Evolutionary conservation across 2,888 invertebrate genomes (phyloP).

Genomic region (Dascillus cervinus): DNA sequence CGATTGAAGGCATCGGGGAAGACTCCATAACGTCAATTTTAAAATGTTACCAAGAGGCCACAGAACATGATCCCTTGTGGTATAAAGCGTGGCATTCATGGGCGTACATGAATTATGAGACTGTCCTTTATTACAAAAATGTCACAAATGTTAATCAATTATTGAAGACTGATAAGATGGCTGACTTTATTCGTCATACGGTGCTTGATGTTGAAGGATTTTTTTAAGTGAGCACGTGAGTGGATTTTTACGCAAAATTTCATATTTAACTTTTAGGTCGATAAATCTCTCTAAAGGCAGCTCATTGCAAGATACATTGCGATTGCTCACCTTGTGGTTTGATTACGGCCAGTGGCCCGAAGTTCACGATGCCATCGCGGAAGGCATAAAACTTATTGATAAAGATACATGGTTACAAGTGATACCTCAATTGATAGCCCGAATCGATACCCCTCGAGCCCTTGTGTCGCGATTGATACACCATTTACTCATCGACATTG

Average conservation of each 20-base stretch:
- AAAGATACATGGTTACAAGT: slow-evolving; percentile 99
- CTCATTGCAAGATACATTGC: slow-evolving; percentile 91
- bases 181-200: slow-evolving; percentile 66
- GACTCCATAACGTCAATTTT: slow-evolving; percentile 66
- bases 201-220: slow-evolving; percentile 94
- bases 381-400: slow-evolving; percentile 87
- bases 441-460: slow-evolving; percentile 89
- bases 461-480: slow-evolving; percentile 87
- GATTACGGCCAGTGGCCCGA: slow-evolving; percentile 93
- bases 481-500: slow-evolving; percentile 90
- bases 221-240: slow-evolving; percentile 47
- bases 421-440: slow-evolving; percentile 95
- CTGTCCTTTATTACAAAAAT: slow-evolving; percentile 60
- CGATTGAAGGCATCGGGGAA: slow-evolving; percentile 72
- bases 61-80: slow-evolving; percentile 80
- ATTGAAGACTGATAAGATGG: slow-evolving; percentile 17
- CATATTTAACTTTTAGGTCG: slow-evolving; percentile 50
- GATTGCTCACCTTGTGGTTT: slow-evolving; percentile 93
- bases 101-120: slow-evolving; percentile 97
- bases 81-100: slow-evolving; percentile 98
- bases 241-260: slow-evolving; percentile 2
- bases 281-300: slow-evolving; percentile 88
- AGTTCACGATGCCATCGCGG: slow-evolving; percentile 88
- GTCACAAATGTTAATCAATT: slow-evolving; percentile 18
- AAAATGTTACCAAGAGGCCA: slow-evolving; percentile 76